These are phyloP conservation scores for Odontamblyopus lacepedii DNA, from an alignment of 2,797 vertebrate species.

Conservation along the genomic window DNA sequence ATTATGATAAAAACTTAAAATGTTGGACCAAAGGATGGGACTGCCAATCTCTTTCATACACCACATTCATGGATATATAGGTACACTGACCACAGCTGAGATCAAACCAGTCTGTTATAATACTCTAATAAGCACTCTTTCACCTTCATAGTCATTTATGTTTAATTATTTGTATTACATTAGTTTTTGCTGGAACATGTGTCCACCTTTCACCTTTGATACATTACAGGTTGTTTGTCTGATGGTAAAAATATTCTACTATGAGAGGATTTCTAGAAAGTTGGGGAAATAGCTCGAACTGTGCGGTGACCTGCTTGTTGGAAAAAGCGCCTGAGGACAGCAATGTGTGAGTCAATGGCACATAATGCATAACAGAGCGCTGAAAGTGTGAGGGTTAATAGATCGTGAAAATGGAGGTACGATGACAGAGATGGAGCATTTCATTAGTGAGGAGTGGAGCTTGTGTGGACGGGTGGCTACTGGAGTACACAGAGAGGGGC, in stretches of 20 bases:
- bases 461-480: slow-evolving; percentile 49
- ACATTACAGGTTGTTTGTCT: neutral
- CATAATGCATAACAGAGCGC: slow-evolving; percentile 55
- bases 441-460: slow-evolving; percentile 61
- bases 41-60: too few relatives aligned
- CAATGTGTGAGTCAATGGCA: slow-evolving; percentile 45
- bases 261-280: neutral
- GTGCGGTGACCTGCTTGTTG: slow-evolving; percentile 32
- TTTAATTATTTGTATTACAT: too few relatives aligned
- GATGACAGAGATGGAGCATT: slow-evolving; percentile 72
- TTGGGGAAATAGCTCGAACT: slow-evolving; percentile 3
- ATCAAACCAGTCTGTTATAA: too few relatives aligned
- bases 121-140: too few relatives aligned
- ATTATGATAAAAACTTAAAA: too few relatives aligned
- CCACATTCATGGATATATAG: too few relatives aligned
- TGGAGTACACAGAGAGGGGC: slow-evolving; percentile 36
- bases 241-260: neutral
- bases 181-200: neutral
- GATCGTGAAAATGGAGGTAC: slow-evolving; percentile 64
- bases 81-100: too few relatives aligned
- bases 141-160: too few relatives aligned
- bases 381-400: slow-evolving; percentile 66
- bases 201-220: neutral
- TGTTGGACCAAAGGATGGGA: too few relatives aligned
- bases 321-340: slow-evolving; percentile 55